Base-by-base conservation (phyloP, 2,797 vertebrate species). In the Clarias laeviceps region DNA sequence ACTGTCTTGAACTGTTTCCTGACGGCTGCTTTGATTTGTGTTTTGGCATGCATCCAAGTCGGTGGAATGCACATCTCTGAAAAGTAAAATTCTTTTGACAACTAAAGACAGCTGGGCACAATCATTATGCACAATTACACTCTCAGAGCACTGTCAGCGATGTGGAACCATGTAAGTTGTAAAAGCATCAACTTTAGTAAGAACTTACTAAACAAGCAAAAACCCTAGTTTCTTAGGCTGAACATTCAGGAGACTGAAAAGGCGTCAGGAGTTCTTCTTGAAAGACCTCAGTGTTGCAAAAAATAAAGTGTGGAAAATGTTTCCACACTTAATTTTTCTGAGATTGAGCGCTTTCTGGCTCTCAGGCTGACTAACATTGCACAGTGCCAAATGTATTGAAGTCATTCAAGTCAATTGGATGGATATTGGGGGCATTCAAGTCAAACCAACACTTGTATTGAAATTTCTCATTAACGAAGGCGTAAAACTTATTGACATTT, bases 51-150 rank as follows among this genome's bases (percentile, higher is more conserved):
- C 91, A 91, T 93, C 88, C 87, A 93, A 90, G 88, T 90, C 0
- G 18, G 72, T 90, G 90, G 93, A 93, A 92, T 91, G 91, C 69
- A 83, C n/a, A 86, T 72, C 89, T 91, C 45, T 87, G 87, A 92
- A 93, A 93, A 66, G 64, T 90, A 92, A 90, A 90, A 88, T 88
- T 64, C 86, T 80, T 77, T 88, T 61, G 89, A 91, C 64, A 69
- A 85, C 40, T 88, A 84, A 89, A 82, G 88, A 88, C 74, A 81
- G 87, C 89, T 89, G 59, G 14, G 66, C 64, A 62, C 20, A 78
- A 61, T 78, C 64, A 69, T 69, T 78, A 86, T 70, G 37, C 64
- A 65, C 62, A 61, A 64, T 82, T 74, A 66, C 61, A 57, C 54
- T 68, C 29, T 20, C n/a, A 32, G 18, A 68, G 54, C 72, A 77